Percentiles rank a stretch among this genome's conserved stretches.
Evolutionary conservation across 23 tunicate genomes (phyloP).

Genomic region (Ascidia mentula): DNA sequence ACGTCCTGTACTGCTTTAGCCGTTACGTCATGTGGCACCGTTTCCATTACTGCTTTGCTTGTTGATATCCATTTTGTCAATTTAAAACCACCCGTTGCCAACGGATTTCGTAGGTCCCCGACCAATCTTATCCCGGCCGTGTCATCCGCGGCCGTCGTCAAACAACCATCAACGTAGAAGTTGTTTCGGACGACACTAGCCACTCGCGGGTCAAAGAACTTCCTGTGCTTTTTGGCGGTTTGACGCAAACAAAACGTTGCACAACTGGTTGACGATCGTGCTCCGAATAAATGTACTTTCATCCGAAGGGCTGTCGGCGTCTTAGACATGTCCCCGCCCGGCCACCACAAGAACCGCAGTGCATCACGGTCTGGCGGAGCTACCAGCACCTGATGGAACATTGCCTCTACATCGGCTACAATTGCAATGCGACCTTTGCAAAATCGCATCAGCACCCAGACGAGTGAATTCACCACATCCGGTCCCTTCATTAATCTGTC

Average conservation of each 20-base stretch:
- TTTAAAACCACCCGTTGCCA: no score
- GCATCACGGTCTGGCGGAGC: neutral
- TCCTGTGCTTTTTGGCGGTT: neutral
- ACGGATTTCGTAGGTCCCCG: no score
- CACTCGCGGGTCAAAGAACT: no score
- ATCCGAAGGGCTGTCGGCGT: constrained; percentile 12
- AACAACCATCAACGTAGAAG: no score
- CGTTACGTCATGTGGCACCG: no score
- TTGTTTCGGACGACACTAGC: no score
- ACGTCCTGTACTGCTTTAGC: no score
- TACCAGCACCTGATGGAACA: neutral
- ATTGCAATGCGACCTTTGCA: neutral
- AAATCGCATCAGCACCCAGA: neutral
- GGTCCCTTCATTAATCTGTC: neutral
- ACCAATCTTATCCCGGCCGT: no score
- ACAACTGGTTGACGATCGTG: constrained; percentile 11
- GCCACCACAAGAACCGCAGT: constrained; percentile 2
- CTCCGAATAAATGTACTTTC: constrained; percentile 26
- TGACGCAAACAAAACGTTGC: constrained; percentile 3
- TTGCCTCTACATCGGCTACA: neutral
- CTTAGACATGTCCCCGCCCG: neutral
- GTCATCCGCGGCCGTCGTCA: no score
- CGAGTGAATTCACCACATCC: neutral
- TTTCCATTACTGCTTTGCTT: no score
- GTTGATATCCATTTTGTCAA: no score